These are phyloP conservation scores for Enhydra lutris DNA, from an alignment of 2,113 vertebrate genomes.

Conservation along the genomic window DNA sequence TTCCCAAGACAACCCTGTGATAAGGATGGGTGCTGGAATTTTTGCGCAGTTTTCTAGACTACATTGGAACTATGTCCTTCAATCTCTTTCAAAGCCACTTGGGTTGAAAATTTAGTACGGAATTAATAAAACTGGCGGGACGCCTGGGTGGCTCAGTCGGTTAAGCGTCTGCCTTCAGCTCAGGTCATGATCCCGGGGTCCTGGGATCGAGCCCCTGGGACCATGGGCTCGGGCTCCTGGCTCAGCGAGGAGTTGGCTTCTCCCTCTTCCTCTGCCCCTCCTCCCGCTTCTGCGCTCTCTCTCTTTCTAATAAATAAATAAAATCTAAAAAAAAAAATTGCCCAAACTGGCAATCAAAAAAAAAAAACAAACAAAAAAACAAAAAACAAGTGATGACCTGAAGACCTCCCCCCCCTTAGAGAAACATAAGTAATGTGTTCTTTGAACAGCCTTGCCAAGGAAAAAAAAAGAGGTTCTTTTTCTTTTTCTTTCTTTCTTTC, in stretches of 20 bases:
- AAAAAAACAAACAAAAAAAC: neutral
- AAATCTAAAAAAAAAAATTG: neutral
- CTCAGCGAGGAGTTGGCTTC: no score
- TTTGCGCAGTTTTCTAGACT: neutral
- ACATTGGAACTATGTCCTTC: neutral
- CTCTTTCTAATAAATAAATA: neutral
- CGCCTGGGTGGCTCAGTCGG: neutral
- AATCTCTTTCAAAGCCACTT: neutral
- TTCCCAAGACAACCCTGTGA: neutral
- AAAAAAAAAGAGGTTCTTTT: neutral
- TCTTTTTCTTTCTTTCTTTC: no score
- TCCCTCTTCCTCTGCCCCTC: no score
- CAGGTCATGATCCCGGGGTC: neutral
- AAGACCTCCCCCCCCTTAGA: neutral
- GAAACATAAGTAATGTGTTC: neutral
- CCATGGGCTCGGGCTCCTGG: no score
- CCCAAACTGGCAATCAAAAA: neutral
- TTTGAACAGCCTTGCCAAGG: neutral
- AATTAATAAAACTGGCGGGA: neutral
- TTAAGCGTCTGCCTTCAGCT: neutral
- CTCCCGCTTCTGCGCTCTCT: no score
- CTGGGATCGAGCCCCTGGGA: neutral
- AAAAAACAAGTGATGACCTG: neutral
- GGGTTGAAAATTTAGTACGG: neutral
- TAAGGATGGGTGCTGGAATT: neutral